Conservation (phyloP, 2,797 vertebrate species). For the Hoplostethus mediterraneus region DNA sequence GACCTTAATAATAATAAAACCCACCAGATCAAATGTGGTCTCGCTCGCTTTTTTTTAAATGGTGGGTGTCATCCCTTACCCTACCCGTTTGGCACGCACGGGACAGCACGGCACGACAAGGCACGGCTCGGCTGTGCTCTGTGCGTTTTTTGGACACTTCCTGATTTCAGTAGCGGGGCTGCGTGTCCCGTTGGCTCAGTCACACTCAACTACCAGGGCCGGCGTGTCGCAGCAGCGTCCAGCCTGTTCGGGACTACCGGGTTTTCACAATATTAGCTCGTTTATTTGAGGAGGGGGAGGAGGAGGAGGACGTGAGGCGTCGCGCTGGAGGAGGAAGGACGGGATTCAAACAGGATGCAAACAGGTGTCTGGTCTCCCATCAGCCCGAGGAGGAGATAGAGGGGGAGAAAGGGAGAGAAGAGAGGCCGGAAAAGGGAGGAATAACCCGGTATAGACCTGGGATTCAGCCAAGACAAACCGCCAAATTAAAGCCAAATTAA, state of each 20-base stretch:
- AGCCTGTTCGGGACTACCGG: too few relatives aligned
- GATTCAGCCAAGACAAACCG: too few relatives aligned
- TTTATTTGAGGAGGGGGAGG: neutral
- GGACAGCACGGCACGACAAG: too few relatives aligned
- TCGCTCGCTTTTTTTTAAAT: too few relatives aligned
- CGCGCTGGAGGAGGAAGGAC: neutral
- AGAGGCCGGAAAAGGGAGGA: neutral
- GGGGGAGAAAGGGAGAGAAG: constrained; percentile 44
- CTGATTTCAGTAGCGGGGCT: neutral
- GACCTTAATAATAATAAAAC: too few relatives aligned
- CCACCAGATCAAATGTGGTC: too few relatives aligned
- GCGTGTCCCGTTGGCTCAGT: neutral
- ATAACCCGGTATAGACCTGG: neutral
- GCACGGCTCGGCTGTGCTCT: too few relatives aligned
- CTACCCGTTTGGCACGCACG: too few relatives aligned
- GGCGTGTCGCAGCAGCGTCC: neutral
- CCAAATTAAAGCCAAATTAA: neutral
- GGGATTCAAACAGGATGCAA: constrained; percentile 64
- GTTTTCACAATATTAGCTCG: neutral
- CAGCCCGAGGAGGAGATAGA: constrained; percentile 52
- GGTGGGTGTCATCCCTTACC: too few relatives aligned
- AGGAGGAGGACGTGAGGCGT: constrained; percentile 18
- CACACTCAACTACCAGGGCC: too few relatives aligned
- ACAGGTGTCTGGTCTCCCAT: constrained; percentile 80
- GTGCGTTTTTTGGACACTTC: neutral